Conservation (phyloP, 2,888 invertebrate genomes). For the Adelphocoris suturalis region DNA sequence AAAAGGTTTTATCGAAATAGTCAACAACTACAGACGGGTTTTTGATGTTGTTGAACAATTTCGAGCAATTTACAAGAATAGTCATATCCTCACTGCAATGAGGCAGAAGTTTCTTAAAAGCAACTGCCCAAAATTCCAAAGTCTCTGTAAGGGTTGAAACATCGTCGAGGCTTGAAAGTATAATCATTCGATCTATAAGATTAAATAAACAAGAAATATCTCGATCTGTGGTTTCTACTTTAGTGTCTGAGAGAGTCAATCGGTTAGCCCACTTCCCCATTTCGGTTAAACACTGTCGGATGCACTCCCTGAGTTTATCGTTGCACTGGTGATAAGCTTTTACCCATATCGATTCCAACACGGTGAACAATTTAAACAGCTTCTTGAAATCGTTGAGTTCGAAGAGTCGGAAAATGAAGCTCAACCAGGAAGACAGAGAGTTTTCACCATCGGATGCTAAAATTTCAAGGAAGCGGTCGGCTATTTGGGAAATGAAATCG, state of each 20-base stretch:
- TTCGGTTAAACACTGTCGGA: not conserved
- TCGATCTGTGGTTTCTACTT: not conserved
- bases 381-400: not conserved
- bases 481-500: not conserved
- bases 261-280: not conserved
- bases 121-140: not conserved
- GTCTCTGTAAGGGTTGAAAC: not conserved
- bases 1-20: not conserved
- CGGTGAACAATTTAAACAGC: slow-evolving; percentile 3
- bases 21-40: not conserved
- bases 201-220: slow-evolving; percentile 1
- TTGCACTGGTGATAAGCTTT: not conserved
- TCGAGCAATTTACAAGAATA: not conserved
- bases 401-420: slow-evolving; percentile 47
- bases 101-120: not conserved
- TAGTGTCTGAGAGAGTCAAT: not conserved
- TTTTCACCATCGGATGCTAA: slow-evolving; percentile 1
- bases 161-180: not conserved
- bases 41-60: not conserved
- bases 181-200: not conserved
- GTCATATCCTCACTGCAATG: not conserved
- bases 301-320: not conserved
- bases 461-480: not conserved
- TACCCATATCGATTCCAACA: not conserved
- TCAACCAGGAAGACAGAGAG: slow-evolving; percentile 30